These are phyloP conservation scores for Cosmorhoe ocellata DNA, from an alignment of 2,888 invertebrate species.

Conservation along the genomic window DNA sequence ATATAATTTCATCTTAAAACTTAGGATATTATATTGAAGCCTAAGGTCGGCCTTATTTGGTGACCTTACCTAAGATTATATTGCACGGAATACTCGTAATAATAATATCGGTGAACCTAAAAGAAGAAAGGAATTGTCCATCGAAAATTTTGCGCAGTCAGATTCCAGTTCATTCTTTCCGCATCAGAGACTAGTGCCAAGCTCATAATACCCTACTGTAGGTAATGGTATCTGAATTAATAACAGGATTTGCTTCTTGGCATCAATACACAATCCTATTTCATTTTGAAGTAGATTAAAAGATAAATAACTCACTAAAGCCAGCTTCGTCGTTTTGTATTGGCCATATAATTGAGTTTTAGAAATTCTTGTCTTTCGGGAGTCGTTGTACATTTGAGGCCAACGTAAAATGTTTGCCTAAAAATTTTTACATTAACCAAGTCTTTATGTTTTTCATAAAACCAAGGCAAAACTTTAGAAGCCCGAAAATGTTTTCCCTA, in stretches of 20 bases:
- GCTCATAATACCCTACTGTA: conserved; percentile 18
- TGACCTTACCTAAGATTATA: too few species aligned
- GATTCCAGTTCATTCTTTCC: neutral
- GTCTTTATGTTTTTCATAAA: conserved; percentile 7
- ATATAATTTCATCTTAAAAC: too few species aligned
- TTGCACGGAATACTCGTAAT: too few species aligned
- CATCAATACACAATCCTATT: conserved; percentile 24
- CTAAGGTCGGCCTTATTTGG: too few species aligned
- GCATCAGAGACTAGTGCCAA: conserved; percentile 18
- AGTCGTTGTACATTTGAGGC: conserved; percentile 13
- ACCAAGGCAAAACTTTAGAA: conserved; percentile 6
- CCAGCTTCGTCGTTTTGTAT: conserved; percentile 13
- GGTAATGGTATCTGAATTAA: too few species aligned
- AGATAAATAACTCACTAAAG: conserved; percentile 20
- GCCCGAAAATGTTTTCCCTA: conserved; percentile 22
- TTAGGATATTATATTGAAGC: too few species aligned
- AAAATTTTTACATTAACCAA: conserved; percentile 5
- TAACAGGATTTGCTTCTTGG: conserved; percentile 25
- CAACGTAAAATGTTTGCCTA: conserved; percentile 1
- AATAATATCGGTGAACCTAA: too few species aligned
- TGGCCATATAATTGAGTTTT: conserved; percentile 12
- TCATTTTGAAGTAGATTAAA: conserved; percentile 21
- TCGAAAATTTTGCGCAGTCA: too few species aligned
- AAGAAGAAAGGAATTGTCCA: too few species aligned
- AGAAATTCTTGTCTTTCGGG: conserved; percentile 19